phyloP scores from a whole-genome alignment of 2,888 invertebrate genomes.

The Endotricha flammealis region DNA sequence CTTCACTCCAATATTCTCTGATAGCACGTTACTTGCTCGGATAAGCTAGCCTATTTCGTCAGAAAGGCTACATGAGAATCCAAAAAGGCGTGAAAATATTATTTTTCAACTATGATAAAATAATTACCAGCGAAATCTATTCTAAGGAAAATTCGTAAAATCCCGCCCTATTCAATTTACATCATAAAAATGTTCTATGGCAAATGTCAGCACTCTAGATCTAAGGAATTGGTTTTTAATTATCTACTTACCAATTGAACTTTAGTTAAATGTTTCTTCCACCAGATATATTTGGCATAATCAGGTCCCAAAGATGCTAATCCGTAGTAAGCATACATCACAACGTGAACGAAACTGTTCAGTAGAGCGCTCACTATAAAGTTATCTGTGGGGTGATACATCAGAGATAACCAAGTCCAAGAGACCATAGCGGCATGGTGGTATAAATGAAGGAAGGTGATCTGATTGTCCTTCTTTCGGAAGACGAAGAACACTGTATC shows the following conservation, averaged over 20 bases:
- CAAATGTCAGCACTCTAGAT: no score
- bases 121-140: no score
- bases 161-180: no score
- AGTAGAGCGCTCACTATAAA: conserved; percentile 85
- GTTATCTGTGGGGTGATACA: conserved; percentile 87
- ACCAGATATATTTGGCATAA: conserved; percentile 88
- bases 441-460: conserved; percentile 92
- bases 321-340: conserved; percentile 91
- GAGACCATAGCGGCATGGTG: conserved; percentile 89
- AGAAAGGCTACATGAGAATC: no score
- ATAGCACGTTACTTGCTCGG: no score
- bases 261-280: conserved; percentile 91
- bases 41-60: no score
- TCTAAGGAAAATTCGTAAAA: no score
- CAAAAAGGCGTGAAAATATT: no score
- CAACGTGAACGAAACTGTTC: conserved; percentile 87
- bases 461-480: conserved; percentile 86
- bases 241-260: conserved; percentile 85
- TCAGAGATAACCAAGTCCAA: conserved; percentile 87
- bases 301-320: conserved; percentile 85
- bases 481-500: conserved; percentile 93
- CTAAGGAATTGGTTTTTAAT: no score
- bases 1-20: no score
- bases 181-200: no score
- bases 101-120: no score